Conservation (phyloP, 2,797 vertebrate species). For the Chaetophractus vellerosus region DNA sequence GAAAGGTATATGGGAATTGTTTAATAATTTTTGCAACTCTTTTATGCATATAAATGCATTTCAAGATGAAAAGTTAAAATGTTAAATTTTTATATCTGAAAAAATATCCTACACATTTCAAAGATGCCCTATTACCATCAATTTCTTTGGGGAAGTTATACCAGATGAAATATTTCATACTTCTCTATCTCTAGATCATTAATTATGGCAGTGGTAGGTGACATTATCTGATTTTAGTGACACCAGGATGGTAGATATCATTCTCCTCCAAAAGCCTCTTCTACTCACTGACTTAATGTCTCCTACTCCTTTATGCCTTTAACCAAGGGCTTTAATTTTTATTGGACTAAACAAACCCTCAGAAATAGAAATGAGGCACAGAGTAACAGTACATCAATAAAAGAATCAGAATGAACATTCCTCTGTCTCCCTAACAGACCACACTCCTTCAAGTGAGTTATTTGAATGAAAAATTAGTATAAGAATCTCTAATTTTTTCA, state of each 20-base stretch:
- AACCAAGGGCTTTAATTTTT: background rate
- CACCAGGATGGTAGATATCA: too few species aligned
- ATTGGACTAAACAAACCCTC: slow-evolving; percentile 33
- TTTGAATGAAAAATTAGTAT: background rate
- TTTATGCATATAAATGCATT: slow-evolving; percentile 31
- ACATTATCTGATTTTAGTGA: slow-evolving; percentile 35
- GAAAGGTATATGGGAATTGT: background rate
- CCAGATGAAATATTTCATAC: background rate
- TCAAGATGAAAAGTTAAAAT: background rate
- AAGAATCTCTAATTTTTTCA: background rate
- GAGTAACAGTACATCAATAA: background rate
- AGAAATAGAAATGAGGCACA: background rate
- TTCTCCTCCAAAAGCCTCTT: background rate
- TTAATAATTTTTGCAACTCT: background rate
- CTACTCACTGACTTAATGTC: background rate
- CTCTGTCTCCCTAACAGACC: background rate
- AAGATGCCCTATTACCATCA: background rate
- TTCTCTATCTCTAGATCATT: background rate
- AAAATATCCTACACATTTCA: slow-evolving; percentile 5
- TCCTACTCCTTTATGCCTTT: background rate
- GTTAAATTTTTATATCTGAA: too few species aligned
- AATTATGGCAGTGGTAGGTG: background rate
- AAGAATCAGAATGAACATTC: slow-evolving; percentile 1
- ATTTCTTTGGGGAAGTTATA: slow-evolving; percentile 4
- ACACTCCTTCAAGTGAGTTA: background rate